Percentiles rank a stretch among this genome's conserved stretches.
phyloP scores from a whole-genome alignment of 2,888 invertebrate species.

The Thymelicus lineola region DNA sequence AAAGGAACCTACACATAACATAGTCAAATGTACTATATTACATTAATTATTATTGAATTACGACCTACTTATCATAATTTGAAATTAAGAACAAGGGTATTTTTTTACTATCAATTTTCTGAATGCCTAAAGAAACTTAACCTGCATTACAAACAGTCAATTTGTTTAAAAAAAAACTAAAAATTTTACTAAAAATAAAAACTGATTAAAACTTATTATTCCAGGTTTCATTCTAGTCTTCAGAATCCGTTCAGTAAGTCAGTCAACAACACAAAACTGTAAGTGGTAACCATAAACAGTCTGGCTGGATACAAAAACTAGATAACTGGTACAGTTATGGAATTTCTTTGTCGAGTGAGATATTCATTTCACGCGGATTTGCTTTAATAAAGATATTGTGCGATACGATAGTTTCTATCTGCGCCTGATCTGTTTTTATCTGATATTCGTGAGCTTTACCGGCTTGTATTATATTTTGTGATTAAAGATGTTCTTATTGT shows the following conservation, averaged over 20 bases:
- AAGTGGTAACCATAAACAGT: neutral
- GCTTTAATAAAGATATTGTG: constrained; percentile 20
- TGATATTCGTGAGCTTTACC: constrained; percentile 9
- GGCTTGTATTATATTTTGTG: constrained; percentile 1
- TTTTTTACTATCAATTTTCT: too few relatives aligned
- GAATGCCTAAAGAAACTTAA: too few relatives aligned
- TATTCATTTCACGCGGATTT: constrained; percentile 26
- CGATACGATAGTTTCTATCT: neutral
- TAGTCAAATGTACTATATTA: too few relatives aligned
- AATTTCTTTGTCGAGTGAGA: constrained; percentile 29
- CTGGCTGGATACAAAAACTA: neutral
- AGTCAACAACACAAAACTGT: constrained; percentile 3
- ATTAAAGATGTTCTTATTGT: constrained; percentile 8
- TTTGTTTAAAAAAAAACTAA: too few relatives aligned
- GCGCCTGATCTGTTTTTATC: neutral
- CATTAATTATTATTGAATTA: too few relatives aligned
- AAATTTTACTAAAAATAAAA: too few relatives aligned
- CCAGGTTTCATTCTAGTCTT: neutral
- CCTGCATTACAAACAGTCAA: too few relatives aligned
- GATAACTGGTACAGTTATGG: constrained; percentile 31
- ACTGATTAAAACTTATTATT: neutral
- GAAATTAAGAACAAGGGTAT: too few relatives aligned
- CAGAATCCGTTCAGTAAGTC: constrained; percentile 13
- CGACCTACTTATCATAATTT: too few relatives aligned
- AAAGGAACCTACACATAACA: too few relatives aligned